phyloP scores from a whole-genome alignment of 2,113 vertebrate genomes.

The Megaptera novaeangliae region DNA sequence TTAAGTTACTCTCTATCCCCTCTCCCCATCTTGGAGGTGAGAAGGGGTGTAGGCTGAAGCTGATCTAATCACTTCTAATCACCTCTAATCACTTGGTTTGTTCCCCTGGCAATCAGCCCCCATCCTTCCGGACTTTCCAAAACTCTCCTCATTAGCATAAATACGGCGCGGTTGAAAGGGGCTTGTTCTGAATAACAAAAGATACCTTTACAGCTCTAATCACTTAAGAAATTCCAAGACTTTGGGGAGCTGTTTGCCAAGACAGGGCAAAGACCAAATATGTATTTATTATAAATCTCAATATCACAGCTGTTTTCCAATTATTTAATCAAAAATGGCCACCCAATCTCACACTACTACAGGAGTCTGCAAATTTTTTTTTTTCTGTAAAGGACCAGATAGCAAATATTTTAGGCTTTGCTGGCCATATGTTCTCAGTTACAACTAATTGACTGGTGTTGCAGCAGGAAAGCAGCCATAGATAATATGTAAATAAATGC shows the following conservation, averaged over 20 bases:
- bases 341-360: neutral
- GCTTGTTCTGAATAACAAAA: neutral
- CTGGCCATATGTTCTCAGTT: neutral
- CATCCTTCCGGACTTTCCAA: neutral
- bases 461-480: neutral
- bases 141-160: neutral
- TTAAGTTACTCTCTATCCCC: neutral
- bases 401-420: neutral
- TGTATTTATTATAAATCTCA: neutral
- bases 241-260: neutral
- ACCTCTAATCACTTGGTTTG: neutral
- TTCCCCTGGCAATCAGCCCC: neutral
- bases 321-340: neutral
- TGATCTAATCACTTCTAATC: neutral
- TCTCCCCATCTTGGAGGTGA: neutral
- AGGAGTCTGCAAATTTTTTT: neutral
- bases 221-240: neutral
- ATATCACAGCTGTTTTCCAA: neutral
- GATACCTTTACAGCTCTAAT: neutral
- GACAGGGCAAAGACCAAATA: neutral
- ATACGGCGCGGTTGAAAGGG: neutral
- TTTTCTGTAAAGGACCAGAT: neutral
- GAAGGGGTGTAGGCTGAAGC: neutral
- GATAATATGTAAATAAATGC: neutral
- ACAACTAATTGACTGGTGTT: neutral